Percentiles rank a stretch among this genome's conserved stretches.
These are phyloP conservation scores for Manis pentadactyla DNA, from an alignment of 2,797 vertebrate genomes.

Conservation along the genomic window DNA sequence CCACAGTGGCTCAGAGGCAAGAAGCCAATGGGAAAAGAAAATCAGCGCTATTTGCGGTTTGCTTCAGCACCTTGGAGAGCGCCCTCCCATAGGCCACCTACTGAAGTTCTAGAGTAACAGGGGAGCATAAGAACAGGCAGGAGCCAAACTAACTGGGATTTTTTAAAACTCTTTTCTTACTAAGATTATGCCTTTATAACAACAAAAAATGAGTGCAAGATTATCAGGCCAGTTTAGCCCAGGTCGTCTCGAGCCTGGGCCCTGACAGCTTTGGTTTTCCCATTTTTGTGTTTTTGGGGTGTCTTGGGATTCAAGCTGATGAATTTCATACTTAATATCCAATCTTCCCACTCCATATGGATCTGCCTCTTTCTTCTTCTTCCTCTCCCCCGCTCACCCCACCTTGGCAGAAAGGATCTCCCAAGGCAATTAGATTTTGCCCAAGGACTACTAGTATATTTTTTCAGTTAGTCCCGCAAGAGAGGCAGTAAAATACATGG, in stretches of 20 bases:
- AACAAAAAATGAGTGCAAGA: neutral
- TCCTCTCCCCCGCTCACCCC: neutral
- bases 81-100: accelerated
- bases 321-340: neutral
- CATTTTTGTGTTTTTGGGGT: neutral
- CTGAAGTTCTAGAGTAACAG: neutral
- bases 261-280: neutral
- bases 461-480: neutral
- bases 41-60: neutral
- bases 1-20: neutral
- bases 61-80: constrained; percentile 58
- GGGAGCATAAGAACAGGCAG: neutral
- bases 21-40: neutral
- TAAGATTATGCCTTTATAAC: neutral
- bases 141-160: neutral
- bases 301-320: neutral
- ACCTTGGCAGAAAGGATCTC: neutral
- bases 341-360: neutral
- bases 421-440: neutral
- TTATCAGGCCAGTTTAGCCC: neutral
- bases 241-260: neutral
- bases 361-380: neutral
- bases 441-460: neutral
- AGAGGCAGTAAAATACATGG: neutral
- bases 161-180: neutral